A percentile compares a stretch with the other conserved stretches of the same genome.
phyloP scores from a whole-genome alignment of 2,113 vertebrate genomes.

The Odocoileus virginianus region DNA sequence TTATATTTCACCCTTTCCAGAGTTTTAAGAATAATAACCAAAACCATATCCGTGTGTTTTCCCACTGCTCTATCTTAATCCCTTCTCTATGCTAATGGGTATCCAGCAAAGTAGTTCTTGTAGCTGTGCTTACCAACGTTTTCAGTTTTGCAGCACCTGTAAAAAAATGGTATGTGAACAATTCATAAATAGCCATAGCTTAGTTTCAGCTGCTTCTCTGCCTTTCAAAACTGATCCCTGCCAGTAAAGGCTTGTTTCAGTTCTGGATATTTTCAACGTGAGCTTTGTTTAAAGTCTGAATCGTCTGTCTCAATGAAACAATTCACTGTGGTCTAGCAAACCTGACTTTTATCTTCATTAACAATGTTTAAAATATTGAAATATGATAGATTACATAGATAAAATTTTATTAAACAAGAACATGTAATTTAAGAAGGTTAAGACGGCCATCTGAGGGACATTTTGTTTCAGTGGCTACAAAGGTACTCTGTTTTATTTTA shows the following conservation, averaged over 20 bases:
- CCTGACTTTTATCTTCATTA: not conserved
- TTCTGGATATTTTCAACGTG: not conserved
- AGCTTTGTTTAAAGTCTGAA: not conserved
- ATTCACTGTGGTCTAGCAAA: not conserved
- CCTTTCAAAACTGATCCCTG: not conserved
- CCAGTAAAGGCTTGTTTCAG: not conserved
- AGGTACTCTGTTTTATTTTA: conserved; percentile 40
- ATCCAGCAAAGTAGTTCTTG: not conserved
- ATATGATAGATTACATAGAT: not conserved
- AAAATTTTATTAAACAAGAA: not conserved
- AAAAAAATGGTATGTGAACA: not conserved
- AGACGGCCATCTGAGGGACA: not conserved
- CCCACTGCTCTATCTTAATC: not conserved
- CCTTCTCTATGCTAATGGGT: not conserved
- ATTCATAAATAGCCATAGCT: not conserved
- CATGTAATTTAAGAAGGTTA: not conserved
- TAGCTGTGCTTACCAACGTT: not conserved
- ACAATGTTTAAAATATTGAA: not conserved
- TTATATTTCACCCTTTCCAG: not conserved
- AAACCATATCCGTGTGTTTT: not conserved
- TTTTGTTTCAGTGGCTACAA: not conserved
- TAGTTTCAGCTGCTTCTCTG: not conserved
- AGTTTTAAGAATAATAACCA: not conserved
- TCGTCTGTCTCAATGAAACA: not conserved
- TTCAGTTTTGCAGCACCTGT: not conserved